Percentiles rank a stretch among this genome's conserved stretches.
These are phyloP conservation scores for Phenganax marumi DNA, from an alignment of 92 coral and sea anemone genomes.

Conservation along the genomic window DNA sequence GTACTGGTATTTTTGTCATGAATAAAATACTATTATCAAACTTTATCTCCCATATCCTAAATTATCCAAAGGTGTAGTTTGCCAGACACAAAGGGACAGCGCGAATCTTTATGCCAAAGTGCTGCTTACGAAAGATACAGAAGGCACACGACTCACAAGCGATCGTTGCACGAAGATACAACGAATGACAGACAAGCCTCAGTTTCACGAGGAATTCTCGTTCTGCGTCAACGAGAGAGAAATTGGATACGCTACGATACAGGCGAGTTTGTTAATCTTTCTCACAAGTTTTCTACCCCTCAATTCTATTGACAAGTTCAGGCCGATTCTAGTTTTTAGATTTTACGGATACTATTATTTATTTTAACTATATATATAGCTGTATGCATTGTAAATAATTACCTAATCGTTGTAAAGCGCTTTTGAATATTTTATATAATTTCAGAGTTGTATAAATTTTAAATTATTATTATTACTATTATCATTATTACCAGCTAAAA, in stretches of 20 bases:
- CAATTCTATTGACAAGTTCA: too few relatives aligned
- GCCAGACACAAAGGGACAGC: constrained; percentile 32
- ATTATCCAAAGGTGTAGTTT: constrained; percentile 14
- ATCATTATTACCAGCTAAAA: not conserved
- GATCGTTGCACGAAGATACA: constrained; percentile 77
- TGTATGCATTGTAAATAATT: too few relatives aligned
- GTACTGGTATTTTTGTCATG: too few relatives aligned
- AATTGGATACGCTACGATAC: constrained; percentile 34
- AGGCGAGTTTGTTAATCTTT: not conserved
- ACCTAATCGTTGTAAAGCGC: too few relatives aligned
- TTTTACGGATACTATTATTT: too few relatives aligned
- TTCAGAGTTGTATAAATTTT: too few relatives aligned
- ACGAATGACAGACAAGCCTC: constrained; percentile 79
- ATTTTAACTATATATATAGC: too few relatives aligned
- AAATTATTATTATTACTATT: too few relatives aligned
- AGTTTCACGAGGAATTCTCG: constrained; percentile 85
- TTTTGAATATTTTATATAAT: too few relatives aligned
- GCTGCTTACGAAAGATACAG: constrained; percentile 62
- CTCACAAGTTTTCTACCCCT: too few relatives aligned
- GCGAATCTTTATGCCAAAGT: constrained; percentile 60
- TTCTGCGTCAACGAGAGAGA: constrained; percentile 70
- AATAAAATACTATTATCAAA: too few relatives aligned
- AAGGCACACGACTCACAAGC: constrained; percentile 54
- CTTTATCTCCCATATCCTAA: constrained; percentile 52
- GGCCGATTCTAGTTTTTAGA: too few relatives aligned